Evolutionary conservation across 2,113 vertebrate species (phyloP).

Genomic region (Hylia prasina): DNA sequence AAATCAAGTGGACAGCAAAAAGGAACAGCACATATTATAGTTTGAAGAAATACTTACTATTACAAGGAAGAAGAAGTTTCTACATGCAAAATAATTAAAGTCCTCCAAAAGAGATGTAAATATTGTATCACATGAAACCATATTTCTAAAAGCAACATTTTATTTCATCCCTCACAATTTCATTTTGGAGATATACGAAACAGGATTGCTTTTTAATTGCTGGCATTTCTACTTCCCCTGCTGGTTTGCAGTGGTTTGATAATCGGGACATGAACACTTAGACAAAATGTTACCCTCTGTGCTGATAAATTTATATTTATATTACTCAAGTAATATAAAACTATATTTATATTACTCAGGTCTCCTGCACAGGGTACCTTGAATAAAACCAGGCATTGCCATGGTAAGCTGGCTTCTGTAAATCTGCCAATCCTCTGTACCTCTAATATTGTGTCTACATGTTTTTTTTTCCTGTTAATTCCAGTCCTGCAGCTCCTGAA

Average conservation of each 20-base stretch:
- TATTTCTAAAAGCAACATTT: neutral
- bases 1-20: neutral
- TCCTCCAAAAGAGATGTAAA: neutral
- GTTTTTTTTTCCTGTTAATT: neutral
- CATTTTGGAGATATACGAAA: neutral
- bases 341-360: neutral
- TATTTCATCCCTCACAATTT: neutral
- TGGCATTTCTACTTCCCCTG: neutral
- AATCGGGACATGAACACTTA: neutral
- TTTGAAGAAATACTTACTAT: neutral
- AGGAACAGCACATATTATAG: neutral
- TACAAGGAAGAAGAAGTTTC: neutral
- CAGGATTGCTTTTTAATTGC: neutral
- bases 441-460: neutral
- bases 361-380: neutral
- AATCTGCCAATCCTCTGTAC: neutral
- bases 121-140: neutral
- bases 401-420: neutral
- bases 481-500: neutral
- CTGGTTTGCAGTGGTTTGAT: neutral
- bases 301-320: neutral
- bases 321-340: neutral
- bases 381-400: neutral
- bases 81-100: neutral
- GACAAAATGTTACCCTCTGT: neutral